Percentiles rank a stretch among this genome's conserved stretches.
Conservation (phyloP, 1,140 invertebrate genomes). For the Sitophilus oryzae region DNA sequence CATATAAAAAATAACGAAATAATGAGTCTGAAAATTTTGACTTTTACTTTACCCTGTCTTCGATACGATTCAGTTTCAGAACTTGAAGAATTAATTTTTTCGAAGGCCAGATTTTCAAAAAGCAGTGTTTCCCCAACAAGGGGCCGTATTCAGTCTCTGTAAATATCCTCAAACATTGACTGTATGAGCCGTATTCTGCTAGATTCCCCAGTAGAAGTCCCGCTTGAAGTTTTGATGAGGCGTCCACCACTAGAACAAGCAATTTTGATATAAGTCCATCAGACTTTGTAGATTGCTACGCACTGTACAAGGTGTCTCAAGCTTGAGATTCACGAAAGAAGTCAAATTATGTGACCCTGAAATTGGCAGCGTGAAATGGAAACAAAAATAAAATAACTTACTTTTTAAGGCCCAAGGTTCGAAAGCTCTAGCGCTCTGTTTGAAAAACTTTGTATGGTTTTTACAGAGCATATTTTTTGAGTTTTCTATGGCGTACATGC, state of each 20-base stretch:
- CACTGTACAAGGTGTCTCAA: too few relatives aligned
- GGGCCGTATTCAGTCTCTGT: conserved; percentile 6
- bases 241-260: conserved; percentile 32
- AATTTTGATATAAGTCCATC: too few relatives aligned
- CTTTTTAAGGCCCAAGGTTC: conserved; percentile 34
- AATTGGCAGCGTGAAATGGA: too few relatives aligned
- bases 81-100: conserved; percentile 16
- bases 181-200: conserved; percentile 26
- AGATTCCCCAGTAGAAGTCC: conserved; percentile 27
- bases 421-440: conserved; percentile 24
- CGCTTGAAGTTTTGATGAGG: conserved; percentile 30
- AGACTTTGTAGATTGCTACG: too few relatives aligned
- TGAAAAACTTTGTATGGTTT: conserved; percentile 26
- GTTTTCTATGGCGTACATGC: conserved; percentile 19
- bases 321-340: too few relatives aligned
- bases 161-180: conserved; percentile 20
- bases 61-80: conserved; percentile 12
- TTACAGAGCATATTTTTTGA: conserved; percentile 26
- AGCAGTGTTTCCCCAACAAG: conserved; percentile 17
- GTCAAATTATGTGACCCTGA: too few relatives aligned
- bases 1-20: too few relatives aligned
- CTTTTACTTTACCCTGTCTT: conserved; percentile 8
- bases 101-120: conserved; percentile 12
- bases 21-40: too few relatives aligned
- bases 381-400: conserved; percentile 9